Base-by-base conservation (phyloP, 2,888 invertebrate genomes). In the Orthosia cruda region DNA sequence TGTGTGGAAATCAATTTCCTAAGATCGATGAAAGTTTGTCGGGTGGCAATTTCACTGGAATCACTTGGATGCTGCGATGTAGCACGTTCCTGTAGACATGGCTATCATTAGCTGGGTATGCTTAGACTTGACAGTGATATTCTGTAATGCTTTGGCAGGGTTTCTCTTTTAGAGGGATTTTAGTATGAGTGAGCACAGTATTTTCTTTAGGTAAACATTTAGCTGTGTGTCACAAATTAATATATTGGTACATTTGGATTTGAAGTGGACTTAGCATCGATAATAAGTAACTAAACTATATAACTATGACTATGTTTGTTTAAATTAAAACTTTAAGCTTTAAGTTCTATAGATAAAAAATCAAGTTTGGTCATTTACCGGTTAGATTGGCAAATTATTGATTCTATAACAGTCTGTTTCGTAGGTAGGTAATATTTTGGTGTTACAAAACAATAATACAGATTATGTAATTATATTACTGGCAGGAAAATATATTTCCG, bases 1-100 rank as follows among this genome's bases (percentile, higher is more conserved):
- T 83, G 86, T 81, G 84, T 84, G 88, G 73, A 91, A 90, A 91
- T 90, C 88, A 89, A 89, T 91, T 91, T 87, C 87, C 84, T 87
- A 87, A 74, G 87, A 86, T 85, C 80, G 88, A 90, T 87, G 91
- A 91, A 92, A 91, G 91, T 89, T 69, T 70, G 55, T 63, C 67
- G 71, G 66, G 40, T 40, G 62, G 76, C 68, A 83, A 77, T 85
- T 71, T 84, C 77, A 71, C 65, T 84, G 77, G 26, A 61, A 80
- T 84, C 64, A 62, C 61, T 65, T 40, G 63, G 68, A 77, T 77
- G 77, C 57, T 65, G 52, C 32, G 59, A 54, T 81, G 73, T 65
- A 58, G 40, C 82, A 84, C 73, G 83, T 82, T 70, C 80, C 83
- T 71, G 47, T 47, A 52, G 58, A 76, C 69, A 52, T 57, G 50